Base-by-base conservation (phyloP, 2,113 vertebrate species). In the Ptilonorhynchus violaceus region DNA sequence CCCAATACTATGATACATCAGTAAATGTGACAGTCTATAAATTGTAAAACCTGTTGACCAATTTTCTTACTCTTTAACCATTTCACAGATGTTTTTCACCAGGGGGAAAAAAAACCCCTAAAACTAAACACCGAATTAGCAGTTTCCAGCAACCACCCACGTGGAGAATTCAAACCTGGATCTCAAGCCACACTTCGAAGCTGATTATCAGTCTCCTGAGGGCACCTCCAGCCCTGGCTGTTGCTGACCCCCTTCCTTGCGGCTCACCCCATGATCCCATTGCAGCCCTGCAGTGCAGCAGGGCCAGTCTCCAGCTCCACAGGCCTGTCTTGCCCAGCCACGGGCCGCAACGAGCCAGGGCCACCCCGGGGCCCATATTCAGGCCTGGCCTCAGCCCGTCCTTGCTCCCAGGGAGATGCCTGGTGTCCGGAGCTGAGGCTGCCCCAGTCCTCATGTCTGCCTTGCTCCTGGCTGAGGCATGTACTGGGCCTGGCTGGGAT, bases 291-390 rank as follows among this genome's bases (percentile, higher is more conserved):
- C 35, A 39, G 9, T 0, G 0, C 41, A 41, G 24, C 15, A 23
- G 46, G 23, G 41, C 60, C 1, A 2, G 6, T 70, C 37, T 35
- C 4, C 1, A n/a, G 31, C 39, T 63, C 28, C 31, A 63, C 47
- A 72, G 47, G 20, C 68, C 39, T 72, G 20, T 30, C 21, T 30
- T 80, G 52, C 25, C 27, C 28, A 39, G 31, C 39, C 28, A 8
- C 12, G 31, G 31, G 8, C 16, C 18, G 11, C 15, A 13, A 4
- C 0, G 2, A 63, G 27, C 23, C 52, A 28, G 12, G 15, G 14
- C 30, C 8, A 27, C 5, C 30, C 44, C 9, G 1, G 2, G 28
- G 2, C 11, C 47, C n/a, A 5, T 2, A 0, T 39, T 44, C 4
- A 7, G 8, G 12, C 15, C 13, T 11, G 7, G 7, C 12, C 49